A percentile compares a stretch with the other conserved stretches of the same genome.
phyloP scores from a whole-genome alignment of 2,888 invertebrate genomes.

The Pardosa pseudoannulata region DNA sequence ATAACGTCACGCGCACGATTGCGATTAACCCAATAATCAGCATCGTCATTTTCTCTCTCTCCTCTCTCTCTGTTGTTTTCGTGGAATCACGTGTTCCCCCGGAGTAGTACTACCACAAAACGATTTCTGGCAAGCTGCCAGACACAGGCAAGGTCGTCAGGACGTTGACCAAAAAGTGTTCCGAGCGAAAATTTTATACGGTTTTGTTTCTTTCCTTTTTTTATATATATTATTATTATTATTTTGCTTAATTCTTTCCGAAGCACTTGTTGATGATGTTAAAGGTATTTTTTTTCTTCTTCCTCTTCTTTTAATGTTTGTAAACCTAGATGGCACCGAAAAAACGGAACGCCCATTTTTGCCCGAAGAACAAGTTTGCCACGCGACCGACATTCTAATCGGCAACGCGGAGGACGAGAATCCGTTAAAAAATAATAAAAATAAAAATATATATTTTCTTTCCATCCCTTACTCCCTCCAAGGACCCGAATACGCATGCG shows the following conservation, averaged over 20 bases:
- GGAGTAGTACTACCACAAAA: conserved; percentile 50
- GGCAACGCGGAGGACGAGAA: not conserved
- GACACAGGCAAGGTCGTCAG: conserved; percentile 58
- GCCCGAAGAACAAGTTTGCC: not conserved
- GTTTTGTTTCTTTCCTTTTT: not conserved
- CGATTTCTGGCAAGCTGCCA: conserved; percentile 49
- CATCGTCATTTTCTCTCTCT: conserved; percentile 21
- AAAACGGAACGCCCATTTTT: conserved; percentile 19
- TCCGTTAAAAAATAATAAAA: conserved; percentile 24
- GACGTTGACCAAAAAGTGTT: conserved; percentile 59
- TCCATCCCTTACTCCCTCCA: not conserved
- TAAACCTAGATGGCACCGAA: conserved; percentile 8
- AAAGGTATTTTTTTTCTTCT: conserved; percentile 13
- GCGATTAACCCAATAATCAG: not conserved
- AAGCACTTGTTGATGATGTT: conserved; percentile 16
- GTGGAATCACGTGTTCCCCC: conserved; percentile 47
- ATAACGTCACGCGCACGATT: conserved; percentile 1
- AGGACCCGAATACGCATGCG: not conserved
- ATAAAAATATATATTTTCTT: not conserved
- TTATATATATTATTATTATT: not conserved
- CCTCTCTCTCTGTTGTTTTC: conserved; percentile 37
- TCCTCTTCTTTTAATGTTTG: conserved; percentile 19
- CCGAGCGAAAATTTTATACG: not conserved
- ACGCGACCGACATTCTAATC: conserved; percentile 27
- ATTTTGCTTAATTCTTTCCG: not conserved